Conservation (phyloP, 2,888 invertebrate genomes). For the Hofmannophila pseudospretella region DNA sequence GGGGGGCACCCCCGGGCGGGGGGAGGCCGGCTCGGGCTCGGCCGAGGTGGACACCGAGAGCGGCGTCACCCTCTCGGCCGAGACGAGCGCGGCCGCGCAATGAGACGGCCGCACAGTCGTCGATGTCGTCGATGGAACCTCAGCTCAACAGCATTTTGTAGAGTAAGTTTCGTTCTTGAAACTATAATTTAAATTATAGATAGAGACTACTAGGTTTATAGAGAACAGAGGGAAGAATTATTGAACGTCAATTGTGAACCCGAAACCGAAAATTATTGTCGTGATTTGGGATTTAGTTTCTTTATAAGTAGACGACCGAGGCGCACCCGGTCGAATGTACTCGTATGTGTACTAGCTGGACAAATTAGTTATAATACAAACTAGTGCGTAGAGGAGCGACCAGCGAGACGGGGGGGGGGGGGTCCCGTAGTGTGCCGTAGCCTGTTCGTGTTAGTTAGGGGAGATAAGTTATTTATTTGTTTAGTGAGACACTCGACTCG, state of each 20-base stretch:
- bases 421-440: too few species aligned
- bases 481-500: slow-evolving; percentile 49
- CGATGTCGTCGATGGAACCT: slow-evolving; percentile 48
- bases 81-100: slow-evolving; percentile 24
- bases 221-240: slow-evolving; percentile 32
- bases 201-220: slow-evolving; percentile 68
- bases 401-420: slow-evolving; percentile 24
- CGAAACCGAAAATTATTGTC: slow-evolving; percentile 20
- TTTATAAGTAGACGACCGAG: slow-evolving; percentile 45
- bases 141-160: slow-evolving; percentile 68
- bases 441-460: slow-evolving; percentile 47
- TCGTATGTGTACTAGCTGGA: slow-evolving; percentile 59
- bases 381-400: slow-evolving; percentile 37
- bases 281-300: slow-evolving; percentile 31
- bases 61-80: slow-evolving; percentile 13
- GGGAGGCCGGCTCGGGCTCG: slow-evolving; percentile 20
- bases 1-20: too few species aligned
- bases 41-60: slow-evolving; percentile 26
- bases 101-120: slow-evolving; percentile 24
- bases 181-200: slow-evolving; percentile 64
- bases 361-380: slow-evolving; percentile 66
- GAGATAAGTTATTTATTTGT: slow-evolving; percentile 73
- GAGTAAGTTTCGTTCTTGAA: slow-evolving; percentile 70
- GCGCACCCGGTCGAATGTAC: slow-evolving; percentile 39
- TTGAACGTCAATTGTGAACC: slow-evolving; percentile 44